These are phyloP conservation scores for Dichetophora obliterata DNA, from an alignment of 2,888 invertebrate genomes.

Conservation along the genomic window DNA sequence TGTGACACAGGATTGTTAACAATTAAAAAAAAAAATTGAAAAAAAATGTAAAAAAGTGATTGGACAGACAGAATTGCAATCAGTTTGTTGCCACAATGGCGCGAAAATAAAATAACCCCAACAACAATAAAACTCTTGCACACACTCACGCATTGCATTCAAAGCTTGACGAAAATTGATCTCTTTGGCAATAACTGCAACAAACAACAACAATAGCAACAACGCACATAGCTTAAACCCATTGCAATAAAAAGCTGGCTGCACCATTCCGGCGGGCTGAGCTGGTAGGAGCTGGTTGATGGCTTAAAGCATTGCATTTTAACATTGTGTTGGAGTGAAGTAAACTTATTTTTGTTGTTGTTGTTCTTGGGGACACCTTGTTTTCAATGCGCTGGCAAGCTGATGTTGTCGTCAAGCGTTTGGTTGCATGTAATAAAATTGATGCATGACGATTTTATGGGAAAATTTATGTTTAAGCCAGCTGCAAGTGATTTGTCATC, in stretches of 20 bases:
- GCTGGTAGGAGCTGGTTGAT: background rate
- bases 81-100: conserved; percentile 5
- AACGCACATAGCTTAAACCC: background rate
- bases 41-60: background rate
- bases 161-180: conserved; percentile 4
- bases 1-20: background rate
- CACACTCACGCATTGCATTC: background rate
- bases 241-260: too few relatives aligned
- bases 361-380: background rate
- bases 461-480: conserved; percentile 35
- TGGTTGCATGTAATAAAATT: conserved; percentile 6
- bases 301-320: background rate
- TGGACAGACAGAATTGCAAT: background rate
- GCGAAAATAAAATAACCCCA: background rate
- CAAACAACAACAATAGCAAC: background rate
- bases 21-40: conserved; percentile 6
- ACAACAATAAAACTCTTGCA: background rate
- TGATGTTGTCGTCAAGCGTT: background rate
- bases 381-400: background rate
- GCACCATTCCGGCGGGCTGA: background rate
- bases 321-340: background rate
- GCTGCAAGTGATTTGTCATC: conserved; percentile 37
- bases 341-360: background rate
- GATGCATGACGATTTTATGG: conserved; percentile 23
- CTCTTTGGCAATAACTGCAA: background rate